Evolutionary conservation across 2,888 invertebrate species (phyloP), one percentile per base, ranked within the genome.

Genomic region (Autographa pulchrina): DNA sequence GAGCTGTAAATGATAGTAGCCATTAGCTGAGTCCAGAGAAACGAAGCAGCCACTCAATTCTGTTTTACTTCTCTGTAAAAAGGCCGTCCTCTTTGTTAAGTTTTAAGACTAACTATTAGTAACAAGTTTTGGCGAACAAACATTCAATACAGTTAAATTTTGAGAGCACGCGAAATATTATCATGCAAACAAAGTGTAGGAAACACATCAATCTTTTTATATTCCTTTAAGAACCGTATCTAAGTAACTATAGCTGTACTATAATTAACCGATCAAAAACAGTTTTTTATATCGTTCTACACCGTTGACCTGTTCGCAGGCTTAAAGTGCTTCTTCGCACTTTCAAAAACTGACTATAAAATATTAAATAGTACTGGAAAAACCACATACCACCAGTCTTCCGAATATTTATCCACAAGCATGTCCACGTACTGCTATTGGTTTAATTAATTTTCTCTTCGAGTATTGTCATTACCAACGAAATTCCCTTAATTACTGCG

Each of bases 1-100:
- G 62, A 62, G 16, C 62, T 65, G 35, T 41, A 56, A 56, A 56
- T 56, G 54, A 56, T 56, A 25, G 54, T 56, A 56, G 54, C 54
- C 54, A 56, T 56, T 56, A 56, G 54, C 54, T 13, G 20, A 8
- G 54, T 56, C 20, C 54, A 56, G 25, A 20, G 20, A 18, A 56
- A 56, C 54, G 11, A 25, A 56, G 54, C 54, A 25, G 25, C 54
- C 54, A 56, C 54, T 56, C 54, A 25, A 56, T 56, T 56, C 54
- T 56, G 54, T 56, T 56, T 56, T 56, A 56, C 13, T 56, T 56
- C 54, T 25, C 13, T 13, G 54, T 56, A 56, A 56, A 56, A 56
- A 56, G 13, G 20, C 20, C 54, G 25, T 56, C 25, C 6, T 25
- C 25, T 25, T 48, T 25, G 54, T 25, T 18, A 13, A 56, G 54